Conservation (phyloP, 2,797 vertebrate species). For the Oreonectes daqikongensis region DNA sequence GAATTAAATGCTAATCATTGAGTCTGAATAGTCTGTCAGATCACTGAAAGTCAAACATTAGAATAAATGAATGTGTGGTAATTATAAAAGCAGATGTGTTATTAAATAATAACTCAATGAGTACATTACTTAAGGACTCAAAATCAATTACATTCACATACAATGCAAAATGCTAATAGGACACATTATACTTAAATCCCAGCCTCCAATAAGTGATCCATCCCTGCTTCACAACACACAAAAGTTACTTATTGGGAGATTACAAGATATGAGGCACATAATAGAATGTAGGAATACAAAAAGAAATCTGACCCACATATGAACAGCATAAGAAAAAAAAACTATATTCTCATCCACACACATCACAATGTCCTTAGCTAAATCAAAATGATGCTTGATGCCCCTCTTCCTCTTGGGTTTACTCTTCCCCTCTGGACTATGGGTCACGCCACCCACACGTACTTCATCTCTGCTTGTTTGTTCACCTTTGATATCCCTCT, state of each 20-base stretch:
- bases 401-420: neutral
- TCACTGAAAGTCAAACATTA: constrained; percentile 39
- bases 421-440: neutral
- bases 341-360: neutral
- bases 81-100: constrained; percentile 45
- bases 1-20: constrained; percentile 28
- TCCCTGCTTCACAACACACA: neutral
- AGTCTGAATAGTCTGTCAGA: constrained; percentile 20
- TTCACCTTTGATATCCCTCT: constrained; percentile 41
- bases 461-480: constrained; percentile 22
- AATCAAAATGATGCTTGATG: constrained; percentile 1
- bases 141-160: constrained; percentile 42
- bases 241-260: neutral
- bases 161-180: constrained; percentile 20
- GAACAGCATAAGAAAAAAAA: neutral
- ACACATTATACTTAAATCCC: constrained; percentile 7
- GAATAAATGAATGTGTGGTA: constrained; percentile 48
- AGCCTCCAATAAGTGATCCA: neutral
- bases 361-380: neutral
- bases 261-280: too few relatives aligned
- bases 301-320: neutral
- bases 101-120: constrained; percentile 41
- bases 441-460: constrained; percentile 20
- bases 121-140: constrained; percentile 32
- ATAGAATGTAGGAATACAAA: neutral